These are phyloP conservation scores for Ligdia adustata DNA, from an alignment of 2,888 invertebrate species.

Conservation along the genomic window DNA sequence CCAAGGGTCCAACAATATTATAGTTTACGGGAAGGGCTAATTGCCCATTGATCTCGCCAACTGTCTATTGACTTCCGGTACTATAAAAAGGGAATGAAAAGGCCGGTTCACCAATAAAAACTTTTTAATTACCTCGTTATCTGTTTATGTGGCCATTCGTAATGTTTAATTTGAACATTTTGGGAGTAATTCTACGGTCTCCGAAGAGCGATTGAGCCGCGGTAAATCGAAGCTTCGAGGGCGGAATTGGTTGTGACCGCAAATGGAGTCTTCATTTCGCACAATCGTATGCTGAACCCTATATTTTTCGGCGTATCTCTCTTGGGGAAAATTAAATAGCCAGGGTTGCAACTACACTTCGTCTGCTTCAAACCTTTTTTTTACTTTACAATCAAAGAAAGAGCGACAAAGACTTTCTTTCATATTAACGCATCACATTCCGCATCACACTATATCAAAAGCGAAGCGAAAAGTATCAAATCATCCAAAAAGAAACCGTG, in stretches of 20 bases:
- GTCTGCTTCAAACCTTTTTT: neutral
- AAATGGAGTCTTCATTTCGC: constrained; percentile 3
- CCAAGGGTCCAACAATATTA: constrained; percentile 10
- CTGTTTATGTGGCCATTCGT: constrained; percentile 22
- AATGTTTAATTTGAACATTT: constrained; percentile 21
- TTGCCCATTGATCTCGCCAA: constrained; percentile 25
- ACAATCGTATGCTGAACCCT: neutral
- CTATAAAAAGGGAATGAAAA: constrained; percentile 16
- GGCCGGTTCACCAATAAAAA: constrained; percentile 19
- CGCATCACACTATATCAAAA: constrained; percentile 2
- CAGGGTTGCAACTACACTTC: neutral
- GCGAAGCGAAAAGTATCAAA: constrained; percentile 1
- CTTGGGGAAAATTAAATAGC: neutral
- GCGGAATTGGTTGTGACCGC: constrained; percentile 3
- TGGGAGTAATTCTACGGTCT: constrained; percentile 5
- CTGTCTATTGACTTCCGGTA: constrained; percentile 28
- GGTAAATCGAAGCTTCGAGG: neutral
- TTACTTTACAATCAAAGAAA: neutral
- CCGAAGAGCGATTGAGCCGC: neutral
- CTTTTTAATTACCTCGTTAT: constrained; percentile 30
- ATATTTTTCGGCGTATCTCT: neutral
- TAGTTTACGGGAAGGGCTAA: constrained; percentile 21
- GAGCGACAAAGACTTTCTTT: neutral
- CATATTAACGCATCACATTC: constrained; percentile 13
- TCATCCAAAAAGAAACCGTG: constrained; percentile 5